Conservation (phyloP, 2,888 invertebrate genomes). For the Monochamus alternatus region DNA sequence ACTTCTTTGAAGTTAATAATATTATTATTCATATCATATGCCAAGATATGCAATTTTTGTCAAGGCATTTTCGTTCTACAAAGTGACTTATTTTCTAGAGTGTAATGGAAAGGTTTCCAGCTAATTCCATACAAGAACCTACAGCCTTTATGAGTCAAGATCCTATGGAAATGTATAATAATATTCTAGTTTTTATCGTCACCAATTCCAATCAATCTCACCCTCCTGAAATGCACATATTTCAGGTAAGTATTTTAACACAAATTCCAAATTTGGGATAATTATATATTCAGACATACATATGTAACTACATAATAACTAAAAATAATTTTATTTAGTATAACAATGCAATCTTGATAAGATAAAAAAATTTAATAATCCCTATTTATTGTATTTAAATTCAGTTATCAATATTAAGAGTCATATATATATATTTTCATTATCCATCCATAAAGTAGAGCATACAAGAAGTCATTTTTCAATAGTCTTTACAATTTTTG, state of each 20-base stretch:
- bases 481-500: no score
- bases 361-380: conserved; percentile 33
- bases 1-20: no score
- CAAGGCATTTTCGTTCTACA: no score
- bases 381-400: conserved; percentile 33
- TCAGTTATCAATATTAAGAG: conserved; percentile 17
- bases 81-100: conserved; percentile 76
- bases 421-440: neutral
- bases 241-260: conserved; percentile 76
- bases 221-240: conserved; percentile 97
- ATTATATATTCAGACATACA: neutral
- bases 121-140: conserved; percentile 93
- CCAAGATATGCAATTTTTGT: neutral
- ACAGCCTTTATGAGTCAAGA: conserved; percentile 98
- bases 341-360: conserved; percentile 25
- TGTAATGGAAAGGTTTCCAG: conserved; percentile 97
- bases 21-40: no score
- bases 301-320: neutral
- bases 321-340: conserved; percentile 9
- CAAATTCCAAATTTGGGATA: neutral
- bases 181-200: conserved; percentile 97
- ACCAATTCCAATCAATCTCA: conserved; percentile 76
- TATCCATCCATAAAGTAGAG: neutral
- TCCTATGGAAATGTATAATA: conserved; percentile 98
- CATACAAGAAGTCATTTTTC: no score